These are phyloP conservation scores for Peucedramus taeniatus DNA, from an alignment of 2,113 vertebrate genomes.

Conservation along the genomic window DNA sequence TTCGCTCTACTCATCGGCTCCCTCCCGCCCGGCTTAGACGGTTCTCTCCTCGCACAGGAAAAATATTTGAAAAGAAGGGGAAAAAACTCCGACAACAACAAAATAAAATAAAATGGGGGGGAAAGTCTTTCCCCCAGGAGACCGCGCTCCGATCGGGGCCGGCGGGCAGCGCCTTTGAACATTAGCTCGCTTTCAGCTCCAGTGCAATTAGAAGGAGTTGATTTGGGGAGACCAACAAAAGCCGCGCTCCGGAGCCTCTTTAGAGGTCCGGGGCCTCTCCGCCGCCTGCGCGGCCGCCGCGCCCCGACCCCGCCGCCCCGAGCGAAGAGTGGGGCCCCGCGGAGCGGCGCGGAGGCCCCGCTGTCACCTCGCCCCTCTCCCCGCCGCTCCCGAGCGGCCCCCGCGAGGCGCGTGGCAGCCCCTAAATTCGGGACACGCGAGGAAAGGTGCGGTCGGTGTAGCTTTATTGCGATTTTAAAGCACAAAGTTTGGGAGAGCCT, in stretches of 20 bases:
- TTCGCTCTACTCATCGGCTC: neutral
- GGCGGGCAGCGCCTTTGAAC: constrained; percentile 82
- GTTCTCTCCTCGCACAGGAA: constrained; percentile 54
- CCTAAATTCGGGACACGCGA: neutral
- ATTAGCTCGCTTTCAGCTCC: constrained; percentile 89
- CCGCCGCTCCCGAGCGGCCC: neutral
- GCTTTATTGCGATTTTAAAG: neutral
- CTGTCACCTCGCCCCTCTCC: neutral
- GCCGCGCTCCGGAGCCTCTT: constrained; percentile 64
- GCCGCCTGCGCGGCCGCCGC: neutral
- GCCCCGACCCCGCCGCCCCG: neutral
- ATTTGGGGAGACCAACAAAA: constrained; percentile 83
- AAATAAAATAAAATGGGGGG: neutral
- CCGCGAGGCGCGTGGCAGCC: neutral
- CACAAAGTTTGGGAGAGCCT: neutral
- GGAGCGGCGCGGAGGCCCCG: neutral
- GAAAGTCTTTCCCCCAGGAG: neutral
- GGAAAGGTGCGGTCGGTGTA: neutral
- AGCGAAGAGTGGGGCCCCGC: neutral
- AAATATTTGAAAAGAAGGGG: constrained; percentile 37
- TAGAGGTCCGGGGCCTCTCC: neutral
- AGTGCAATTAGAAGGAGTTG: constrained; percentile 81
- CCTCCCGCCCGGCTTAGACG: constrained; percentile 68
- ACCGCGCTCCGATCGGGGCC: constrained; percentile 62
- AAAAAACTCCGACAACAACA: neutral